Base-by-base conservation (phyloP, 1,140 invertebrate species). In the Melanaphis sacchari region DNA sequence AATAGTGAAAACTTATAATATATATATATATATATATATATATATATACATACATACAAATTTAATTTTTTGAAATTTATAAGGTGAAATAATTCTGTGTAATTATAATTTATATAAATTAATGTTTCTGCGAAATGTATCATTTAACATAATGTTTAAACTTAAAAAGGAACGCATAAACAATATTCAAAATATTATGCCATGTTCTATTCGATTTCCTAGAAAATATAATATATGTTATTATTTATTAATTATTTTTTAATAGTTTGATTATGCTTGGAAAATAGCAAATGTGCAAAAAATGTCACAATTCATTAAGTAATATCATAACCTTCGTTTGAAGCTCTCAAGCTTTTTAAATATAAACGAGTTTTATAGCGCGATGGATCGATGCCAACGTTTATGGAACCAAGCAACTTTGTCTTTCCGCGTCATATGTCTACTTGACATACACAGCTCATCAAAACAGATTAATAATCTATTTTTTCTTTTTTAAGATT, bases 311-410 rank as follows among this genome's bases (percentile, higher is more conserved):
- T 90, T 40, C 52, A 52, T 82, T 46, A 85, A 93, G 15, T 84
- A 82, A 76, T 92, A 31, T 40, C 36, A 40, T 54, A 85, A 85
- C 91, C 91, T 93, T 93, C 66, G 81, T 93, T 54, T 52, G 41
- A 84, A 92, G n/a, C 49, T 81, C 22, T 41, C 43, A 93, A 93
- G 40, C 24, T 36, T 93, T 93, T 93, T 92, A 93, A 93, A 93
- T 93, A 84, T 93, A 93, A 93, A 93, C 46, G 81, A 52, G 36
- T 84, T 85, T 84, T 93, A 93, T 93, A 43, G 41, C 81, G 38
- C 36, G 46, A 5, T 93, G 91, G 91, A 85, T 84, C 4, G 24
- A 93, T 85, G 91, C 91, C 91, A 93, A 84, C 38, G n/a, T 49
- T 46, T 6, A 93, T 49, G 76, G 36, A 49, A 41, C n/a, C 24